Conservation (phyloP, 2,113 vertebrate genomes). For the Ancistrus triradiatus region DNA sequence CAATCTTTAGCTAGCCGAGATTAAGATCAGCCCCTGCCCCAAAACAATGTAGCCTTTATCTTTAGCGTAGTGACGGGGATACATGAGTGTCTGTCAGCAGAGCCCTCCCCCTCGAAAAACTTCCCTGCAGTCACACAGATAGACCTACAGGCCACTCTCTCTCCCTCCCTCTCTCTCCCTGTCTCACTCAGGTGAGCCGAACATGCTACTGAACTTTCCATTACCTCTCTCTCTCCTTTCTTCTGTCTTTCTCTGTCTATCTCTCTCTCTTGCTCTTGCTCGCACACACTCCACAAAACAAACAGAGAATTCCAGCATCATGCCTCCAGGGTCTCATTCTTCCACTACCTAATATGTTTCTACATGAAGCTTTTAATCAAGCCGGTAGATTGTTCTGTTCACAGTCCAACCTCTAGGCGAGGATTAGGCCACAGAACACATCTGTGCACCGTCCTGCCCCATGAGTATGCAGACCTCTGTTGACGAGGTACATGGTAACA, state of each 20-base stretch:
- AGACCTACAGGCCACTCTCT: slow-evolving; percentile 56
- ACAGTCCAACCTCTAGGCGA: slow-evolving; percentile 33
- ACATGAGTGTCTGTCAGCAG: slow-evolving; percentile 55
- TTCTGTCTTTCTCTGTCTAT: slow-evolving; percentile 56
- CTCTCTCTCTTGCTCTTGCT: slow-evolving; percentile 46
- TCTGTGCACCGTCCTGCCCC: slow-evolving; percentile 7
- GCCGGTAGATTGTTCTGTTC: slow-evolving; percentile 45
- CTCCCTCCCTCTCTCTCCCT: slow-evolving; percentile 40
- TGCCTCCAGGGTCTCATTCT: slow-evolving; percentile 56
- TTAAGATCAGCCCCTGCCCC: slow-evolving; percentile 42
- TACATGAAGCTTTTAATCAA: slow-evolving; percentile 58
- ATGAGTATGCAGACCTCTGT: background rate
- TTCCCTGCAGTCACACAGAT: slow-evolving; percentile 53
- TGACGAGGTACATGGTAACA: background rate
- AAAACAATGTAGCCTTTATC: slow-evolving; percentile 65
- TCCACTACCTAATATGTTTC: slow-evolving; percentile 64
- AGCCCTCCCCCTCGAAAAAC: slow-evolving; percentile 18
- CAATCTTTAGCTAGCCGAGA: slow-evolving; percentile 43
- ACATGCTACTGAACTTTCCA: slow-evolving; percentile 70
- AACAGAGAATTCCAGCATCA: slow-evolving; percentile 63
- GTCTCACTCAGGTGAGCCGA: slow-evolving; percentile 53
- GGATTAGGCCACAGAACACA: slow-evolving; percentile 40
- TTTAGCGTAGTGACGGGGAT: slow-evolving; percentile 44
- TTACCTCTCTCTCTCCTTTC: slow-evolving; percentile 51
- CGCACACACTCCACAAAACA: slow-evolving; percentile 55